Percentiles rank a stretch among this genome's conserved stretches.
Conservation (phyloP, 2,113 vertebrate species). For the Otis tarda region DNA sequence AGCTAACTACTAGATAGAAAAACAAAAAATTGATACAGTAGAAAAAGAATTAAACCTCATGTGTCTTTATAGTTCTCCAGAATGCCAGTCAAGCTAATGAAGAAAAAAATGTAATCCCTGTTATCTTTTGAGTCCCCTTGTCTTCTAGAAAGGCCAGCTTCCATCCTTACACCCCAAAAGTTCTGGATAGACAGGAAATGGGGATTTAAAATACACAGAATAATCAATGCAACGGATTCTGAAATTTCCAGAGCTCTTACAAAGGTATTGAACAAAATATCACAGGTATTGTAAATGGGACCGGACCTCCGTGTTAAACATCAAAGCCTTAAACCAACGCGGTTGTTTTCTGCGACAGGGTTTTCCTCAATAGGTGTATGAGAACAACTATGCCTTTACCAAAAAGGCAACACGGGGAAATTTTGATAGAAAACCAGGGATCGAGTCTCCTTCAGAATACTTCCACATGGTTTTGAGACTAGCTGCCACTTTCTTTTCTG, state of each 20-base stretch:
- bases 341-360: background rate
- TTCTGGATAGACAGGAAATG: background rate
- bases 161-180: background rate
- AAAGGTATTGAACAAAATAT: background rate
- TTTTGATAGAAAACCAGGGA: background rate
- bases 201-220: background rate
- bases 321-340: background rate
- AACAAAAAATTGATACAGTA: background rate
- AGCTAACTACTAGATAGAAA: background rate
- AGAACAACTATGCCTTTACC: background rate
- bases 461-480: background rate
- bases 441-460: background rate
- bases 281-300: background rate
- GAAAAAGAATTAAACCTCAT: background rate
- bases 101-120: background rate
- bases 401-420: background rate
- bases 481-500: background rate
- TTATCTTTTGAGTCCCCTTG: background rate
- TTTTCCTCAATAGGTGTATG: rapidly evolving
- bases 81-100: background rate
- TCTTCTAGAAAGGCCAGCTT: background rate
- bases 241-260: background rate
- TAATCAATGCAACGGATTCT: background rate
- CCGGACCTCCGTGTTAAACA: background rate
- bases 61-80: background rate